A percentile compares a stretch with the other conserved stretches of the same genome.
phyloP scores from a whole-genome alignment of 2,888 invertebrate species.

The Tenthredo distinguenda region DNA sequence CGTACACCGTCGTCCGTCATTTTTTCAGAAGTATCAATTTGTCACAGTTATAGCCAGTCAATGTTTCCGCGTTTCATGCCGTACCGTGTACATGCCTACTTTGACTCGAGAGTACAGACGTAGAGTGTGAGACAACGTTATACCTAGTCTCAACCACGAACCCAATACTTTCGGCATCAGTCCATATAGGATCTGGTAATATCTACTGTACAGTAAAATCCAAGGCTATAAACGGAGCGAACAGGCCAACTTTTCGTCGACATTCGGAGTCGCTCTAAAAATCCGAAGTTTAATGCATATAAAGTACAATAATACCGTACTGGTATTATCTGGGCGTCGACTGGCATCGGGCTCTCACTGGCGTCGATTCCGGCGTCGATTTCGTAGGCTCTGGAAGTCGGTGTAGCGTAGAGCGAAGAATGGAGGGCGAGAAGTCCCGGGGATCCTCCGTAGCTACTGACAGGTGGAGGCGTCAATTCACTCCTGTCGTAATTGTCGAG shows the following conservation, averaged over 20 bases:
- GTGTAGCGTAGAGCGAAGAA: constrained; percentile 75
- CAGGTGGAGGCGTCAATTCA: constrained; percentile 76
- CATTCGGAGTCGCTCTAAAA: neutral
- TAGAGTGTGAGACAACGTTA: neutral
- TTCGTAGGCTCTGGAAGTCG: constrained; percentile 73
- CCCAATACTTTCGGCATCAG: constrained; percentile 19
- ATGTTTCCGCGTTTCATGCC: constrained; percentile 7
- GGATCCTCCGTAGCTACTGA: constrained; percentile 74
- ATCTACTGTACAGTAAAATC: neutral
- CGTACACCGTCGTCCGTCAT: constrained; percentile 16
- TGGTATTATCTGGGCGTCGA: constrained; percentile 77
- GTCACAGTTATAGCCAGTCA: constrained; percentile 39
- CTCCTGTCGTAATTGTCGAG: constrained; percentile 77
- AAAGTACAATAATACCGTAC: constrained; percentile 62
- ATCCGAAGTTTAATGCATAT: neutral
- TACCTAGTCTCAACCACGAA: neutral
- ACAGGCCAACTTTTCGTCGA: neutral
- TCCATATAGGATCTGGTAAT: neutral
- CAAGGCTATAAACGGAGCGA: constrained; percentile 10
- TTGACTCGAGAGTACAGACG: neutral
- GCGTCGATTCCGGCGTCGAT: constrained; percentile 76
- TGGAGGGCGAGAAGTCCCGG: constrained; percentile 75
- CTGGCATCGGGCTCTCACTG: constrained; percentile 75
- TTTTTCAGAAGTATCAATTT: constrained; percentile 41
- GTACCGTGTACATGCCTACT: neutral